Conservation (phyloP, 1,140 invertebrate species). For the Pissodes strobi region DNA sequence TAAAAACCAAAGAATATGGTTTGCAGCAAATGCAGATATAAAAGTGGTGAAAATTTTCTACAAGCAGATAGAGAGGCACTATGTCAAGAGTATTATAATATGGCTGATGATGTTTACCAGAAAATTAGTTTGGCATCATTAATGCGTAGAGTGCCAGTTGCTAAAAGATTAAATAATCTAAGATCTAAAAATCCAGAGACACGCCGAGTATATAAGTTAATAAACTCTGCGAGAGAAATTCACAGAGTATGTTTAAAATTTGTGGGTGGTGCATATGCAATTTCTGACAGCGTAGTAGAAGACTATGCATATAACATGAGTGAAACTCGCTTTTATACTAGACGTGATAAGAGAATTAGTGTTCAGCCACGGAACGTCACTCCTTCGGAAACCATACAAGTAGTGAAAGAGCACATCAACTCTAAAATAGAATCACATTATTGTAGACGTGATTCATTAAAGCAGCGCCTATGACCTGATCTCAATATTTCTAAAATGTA, state of each 20-base stretch:
- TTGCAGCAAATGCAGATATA: neutral
- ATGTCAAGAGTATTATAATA: neutral
- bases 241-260: neutral
- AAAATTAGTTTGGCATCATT: neutral
- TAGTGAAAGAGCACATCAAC: neutral
- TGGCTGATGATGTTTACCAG: constrained; percentile 1
- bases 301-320: neutral
- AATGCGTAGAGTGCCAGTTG: neutral
- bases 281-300: neutral
- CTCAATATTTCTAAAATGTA: constrained; percentile 5
- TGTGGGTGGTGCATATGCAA: neutral
- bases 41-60: neutral
- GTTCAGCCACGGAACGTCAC: neutral
- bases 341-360: neutral
- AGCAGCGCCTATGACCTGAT: neutral
- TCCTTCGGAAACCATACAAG: neutral
- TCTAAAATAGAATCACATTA: neutral
- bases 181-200: neutral
- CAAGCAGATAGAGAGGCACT: neutral
- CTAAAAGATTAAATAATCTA: neutral
- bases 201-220: neutral
- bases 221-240: neutral
- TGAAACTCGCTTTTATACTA: neutral
- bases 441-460: neutral
- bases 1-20: neutral